Conservation (phyloP, 2,888 invertebrate genomes). For the Oscheius onirici region DNA sequence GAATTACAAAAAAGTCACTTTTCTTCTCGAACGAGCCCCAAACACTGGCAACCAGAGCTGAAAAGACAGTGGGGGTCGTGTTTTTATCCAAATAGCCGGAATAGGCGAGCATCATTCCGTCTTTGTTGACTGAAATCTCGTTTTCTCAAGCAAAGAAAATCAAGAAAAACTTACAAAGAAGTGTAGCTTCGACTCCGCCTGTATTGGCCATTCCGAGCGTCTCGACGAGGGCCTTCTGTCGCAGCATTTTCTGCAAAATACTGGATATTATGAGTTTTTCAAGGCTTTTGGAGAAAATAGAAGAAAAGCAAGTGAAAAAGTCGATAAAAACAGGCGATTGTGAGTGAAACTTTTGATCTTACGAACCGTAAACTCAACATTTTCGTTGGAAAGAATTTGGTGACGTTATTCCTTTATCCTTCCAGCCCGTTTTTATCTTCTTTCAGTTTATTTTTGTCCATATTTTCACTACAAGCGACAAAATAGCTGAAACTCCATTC, state of each 20-base stretch:
- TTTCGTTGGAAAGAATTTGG: no score
- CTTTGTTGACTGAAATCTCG: slow-evolving; percentile 7
- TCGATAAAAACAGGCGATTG: no score
- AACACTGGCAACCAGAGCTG: slow-evolving; percentile 52
- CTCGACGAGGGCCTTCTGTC: slow-evolving; percentile 53
- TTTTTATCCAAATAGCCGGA: slow-evolving; percentile 46
- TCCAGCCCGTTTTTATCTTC: no score
- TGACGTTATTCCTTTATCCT: no score
- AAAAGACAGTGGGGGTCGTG: slow-evolving; percentile 43
- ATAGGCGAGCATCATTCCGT: slow-evolving; percentile 55
- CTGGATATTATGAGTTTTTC: background rate
- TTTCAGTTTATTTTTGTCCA: no score
- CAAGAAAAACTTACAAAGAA: slow-evolving; percentile 38
- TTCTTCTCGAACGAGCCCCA: slow-evolving; percentile 53
- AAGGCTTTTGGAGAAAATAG: background rate
- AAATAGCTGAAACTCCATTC: no score
- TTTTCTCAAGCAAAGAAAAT: no score
- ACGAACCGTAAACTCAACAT: no score
- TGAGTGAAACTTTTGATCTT: no score
- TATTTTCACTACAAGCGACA: no score
- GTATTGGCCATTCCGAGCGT: slow-evolving; percentile 59
- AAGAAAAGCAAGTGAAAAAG: background rate
- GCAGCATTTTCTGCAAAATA: slow-evolving; percentile 45
- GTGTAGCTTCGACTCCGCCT: slow-evolving; percentile 45
- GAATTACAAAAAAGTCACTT: slow-evolving; percentile 24